Percentiles rank a stretch among this genome's conserved stretches.
phyloP scores from a whole-genome alignment of 2,113 vertebrate genomes.

The Mungos mungo region DNA sequence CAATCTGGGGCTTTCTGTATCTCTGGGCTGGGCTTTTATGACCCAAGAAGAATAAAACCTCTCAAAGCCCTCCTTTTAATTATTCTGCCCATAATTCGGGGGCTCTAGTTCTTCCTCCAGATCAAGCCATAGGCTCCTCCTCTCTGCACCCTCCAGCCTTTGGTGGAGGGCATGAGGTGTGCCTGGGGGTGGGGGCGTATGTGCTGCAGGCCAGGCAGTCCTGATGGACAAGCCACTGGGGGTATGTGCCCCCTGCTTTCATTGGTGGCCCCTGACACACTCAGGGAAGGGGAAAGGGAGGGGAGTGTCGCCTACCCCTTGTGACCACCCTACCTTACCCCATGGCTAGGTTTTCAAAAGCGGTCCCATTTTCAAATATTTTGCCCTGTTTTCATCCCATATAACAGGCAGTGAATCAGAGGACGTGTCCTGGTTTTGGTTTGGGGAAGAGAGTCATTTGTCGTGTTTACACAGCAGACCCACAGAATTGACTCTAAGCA shows the following conservation, averaged over 20 bases:
- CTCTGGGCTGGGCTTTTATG: constrained; percentile 15
- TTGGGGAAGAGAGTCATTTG: neutral
- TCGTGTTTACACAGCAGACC: neutral
- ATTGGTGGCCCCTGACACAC: neutral
- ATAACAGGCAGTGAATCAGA: neutral
- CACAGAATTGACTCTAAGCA: neutral
- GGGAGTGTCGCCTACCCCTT: fast-evolving
- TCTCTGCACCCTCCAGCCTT: neutral
- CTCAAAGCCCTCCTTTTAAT: constrained; percentile 4
- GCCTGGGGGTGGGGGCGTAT: neutral
- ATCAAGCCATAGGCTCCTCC: neutral
- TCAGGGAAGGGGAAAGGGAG: neutral
- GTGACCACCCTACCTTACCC: neutral
- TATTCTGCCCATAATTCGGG: neutral
- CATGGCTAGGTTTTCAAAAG: neutral
- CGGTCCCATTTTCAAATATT: neutral
- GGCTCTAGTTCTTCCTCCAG: neutral
- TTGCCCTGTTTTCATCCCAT: neutral
- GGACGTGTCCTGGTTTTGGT: neutral
- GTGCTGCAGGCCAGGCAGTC: neutral
- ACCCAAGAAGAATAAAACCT: neutral
- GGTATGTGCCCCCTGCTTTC: neutral
- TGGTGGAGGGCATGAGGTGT: neutral
- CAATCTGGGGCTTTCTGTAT: neutral
- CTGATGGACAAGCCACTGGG: neutral